Conservation (phyloP, 2,888 invertebrate genomes). For the Unio delphinus region DNA sequence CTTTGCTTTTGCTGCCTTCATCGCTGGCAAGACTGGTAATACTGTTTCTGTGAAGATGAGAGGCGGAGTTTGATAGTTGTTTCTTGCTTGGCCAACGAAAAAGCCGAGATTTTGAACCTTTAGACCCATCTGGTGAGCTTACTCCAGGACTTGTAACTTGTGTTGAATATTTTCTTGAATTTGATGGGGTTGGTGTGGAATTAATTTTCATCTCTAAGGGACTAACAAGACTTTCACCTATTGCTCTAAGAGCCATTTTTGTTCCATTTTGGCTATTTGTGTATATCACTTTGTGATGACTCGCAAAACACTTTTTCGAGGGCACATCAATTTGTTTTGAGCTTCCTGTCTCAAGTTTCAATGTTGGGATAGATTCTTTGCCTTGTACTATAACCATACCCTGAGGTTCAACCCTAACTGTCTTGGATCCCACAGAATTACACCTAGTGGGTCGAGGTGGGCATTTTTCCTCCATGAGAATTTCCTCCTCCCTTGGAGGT, state of each 20-base stretch:
- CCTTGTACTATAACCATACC: background rate
- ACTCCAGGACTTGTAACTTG: slow-evolving; percentile 3
- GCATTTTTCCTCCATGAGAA: slow-evolving; percentile 48
- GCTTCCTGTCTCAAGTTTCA: slow-evolving; percentile 13
- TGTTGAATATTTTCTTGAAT: slow-evolving; percentile 10
- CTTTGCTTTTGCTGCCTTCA: slow-evolving; percentile 15
- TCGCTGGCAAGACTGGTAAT: slow-evolving; percentile 29
- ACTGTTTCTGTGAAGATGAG: slow-evolving; percentile 31
- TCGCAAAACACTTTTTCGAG: slow-evolving; percentile 14
- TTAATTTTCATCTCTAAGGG: slow-evolving; percentile 61
- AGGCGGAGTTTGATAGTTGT: slow-evolving; percentile 62
- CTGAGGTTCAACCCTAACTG: background rate
- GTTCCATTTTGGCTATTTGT: slow-evolving; percentile 24
- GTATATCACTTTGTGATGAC: slow-evolving; percentile 5
- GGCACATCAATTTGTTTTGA: slow-evolving; percentile 16
- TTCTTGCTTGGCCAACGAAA: slow-evolving; percentile 71
- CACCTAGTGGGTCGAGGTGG: slow-evolving; percentile 41
- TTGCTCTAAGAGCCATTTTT: slow-evolving; percentile 60
- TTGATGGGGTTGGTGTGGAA: slow-evolving; percentile 29
- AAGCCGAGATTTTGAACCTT: slow-evolving; percentile 40
- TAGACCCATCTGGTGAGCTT: slow-evolving; percentile 8
- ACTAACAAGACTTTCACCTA: slow-evolving; percentile 67
- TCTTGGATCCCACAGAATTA: slow-evolving; percentile 26
- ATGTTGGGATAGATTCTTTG: background rate
- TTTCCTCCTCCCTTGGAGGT: slow-evolving; percentile 54